Percentiles rank a stretch among this genome's conserved stretches.
Conservation (phyloP, 1,140 invertebrate species). For the Drosophila arawakana region DNA sequence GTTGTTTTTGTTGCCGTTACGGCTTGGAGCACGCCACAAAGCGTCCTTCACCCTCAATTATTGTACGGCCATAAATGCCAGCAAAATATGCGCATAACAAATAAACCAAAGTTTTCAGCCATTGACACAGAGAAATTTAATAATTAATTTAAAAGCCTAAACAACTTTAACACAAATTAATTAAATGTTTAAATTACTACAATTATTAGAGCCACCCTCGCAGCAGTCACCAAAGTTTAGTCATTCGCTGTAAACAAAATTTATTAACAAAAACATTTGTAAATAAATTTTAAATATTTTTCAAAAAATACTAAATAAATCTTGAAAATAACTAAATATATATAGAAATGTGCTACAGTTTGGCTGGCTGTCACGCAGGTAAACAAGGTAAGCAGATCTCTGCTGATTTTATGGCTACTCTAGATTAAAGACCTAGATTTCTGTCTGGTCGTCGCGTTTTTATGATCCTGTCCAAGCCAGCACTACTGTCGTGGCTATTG, state of each 20-base stretch:
- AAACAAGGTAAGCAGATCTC: conserved; percentile 38
- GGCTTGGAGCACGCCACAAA: conserved; percentile 65
- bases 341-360: conserved; percentile 19
- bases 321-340: neutral
- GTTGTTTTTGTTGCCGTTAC: conserved; percentile 27
- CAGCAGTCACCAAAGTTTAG: conserved; percentile 6
- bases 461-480: conserved; percentile 45
- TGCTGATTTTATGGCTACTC: conserved; percentile 66
- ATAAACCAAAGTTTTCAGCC: conserved; percentile 21
- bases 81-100: conserved; percentile 48
- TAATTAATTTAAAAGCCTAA: neutral
- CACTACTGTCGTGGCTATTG: conserved; percentile 46
- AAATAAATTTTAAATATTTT: conserved; percentile 12
- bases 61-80: conserved; percentile 57
- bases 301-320: neutral
- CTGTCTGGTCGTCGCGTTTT: conserved; percentile 45
- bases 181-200: neutral
- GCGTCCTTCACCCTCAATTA: conserved; percentile 77
- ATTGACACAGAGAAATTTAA: conserved; percentile 27
- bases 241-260: conserved; percentile 40
- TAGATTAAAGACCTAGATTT: conserved; percentile 56
- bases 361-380: neutral
- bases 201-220: conserved; percentile 20
- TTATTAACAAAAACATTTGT: conserved; percentile 19
- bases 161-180: neutral